Percentiles rank a stretch among this genome's conserved stretches.
Conservation (phyloP, 2,113 vertebrate species). For the Paedocypris sp. region DNA sequence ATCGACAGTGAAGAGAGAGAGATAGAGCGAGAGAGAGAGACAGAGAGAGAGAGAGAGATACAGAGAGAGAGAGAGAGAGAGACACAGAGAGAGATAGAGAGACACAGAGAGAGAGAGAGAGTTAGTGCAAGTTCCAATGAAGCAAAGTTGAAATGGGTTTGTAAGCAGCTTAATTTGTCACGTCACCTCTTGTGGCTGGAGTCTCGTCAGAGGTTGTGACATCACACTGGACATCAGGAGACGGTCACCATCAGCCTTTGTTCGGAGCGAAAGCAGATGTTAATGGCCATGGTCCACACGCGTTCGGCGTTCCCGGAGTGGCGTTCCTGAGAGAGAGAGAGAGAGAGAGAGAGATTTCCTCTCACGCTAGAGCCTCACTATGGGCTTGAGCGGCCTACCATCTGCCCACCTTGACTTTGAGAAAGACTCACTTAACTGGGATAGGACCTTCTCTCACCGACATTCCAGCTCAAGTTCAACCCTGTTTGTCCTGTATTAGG, state of each 20-base stretch:
- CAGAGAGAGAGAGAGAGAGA: too few species aligned
- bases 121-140: conserved; percentile 50
- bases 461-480: conserved; percentile 50
- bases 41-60: too few species aligned
- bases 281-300: conserved; percentile 29
- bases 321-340: conserved; percentile 42
- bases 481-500: conserved; percentile 43
- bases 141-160: conserved; percentile 57
- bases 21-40: too few species aligned
- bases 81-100: too few species aligned
- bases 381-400: conserved; percentile 24
- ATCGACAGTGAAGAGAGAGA: too few species aligned
- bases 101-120: too few species aligned
- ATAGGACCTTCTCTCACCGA: conserved; percentile 36
- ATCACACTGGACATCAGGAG: conserved; percentile 33
- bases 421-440: conserved; percentile 37
- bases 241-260: conserved; percentile 44
- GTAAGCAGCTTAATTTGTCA: conserved; percentile 54
- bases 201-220: conserved; percentile 42
- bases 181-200: conserved; percentile 43
- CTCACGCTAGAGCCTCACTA: conserved; percentile 34
- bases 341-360: conserved; percentile 45
- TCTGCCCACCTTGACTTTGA: conserved; percentile 57
- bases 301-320: conserved; percentile 22
- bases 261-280: conserved; percentile 42